Conservation (phyloP, 2,888 invertebrate genomes). For the Lysandra coridon region DNA sequence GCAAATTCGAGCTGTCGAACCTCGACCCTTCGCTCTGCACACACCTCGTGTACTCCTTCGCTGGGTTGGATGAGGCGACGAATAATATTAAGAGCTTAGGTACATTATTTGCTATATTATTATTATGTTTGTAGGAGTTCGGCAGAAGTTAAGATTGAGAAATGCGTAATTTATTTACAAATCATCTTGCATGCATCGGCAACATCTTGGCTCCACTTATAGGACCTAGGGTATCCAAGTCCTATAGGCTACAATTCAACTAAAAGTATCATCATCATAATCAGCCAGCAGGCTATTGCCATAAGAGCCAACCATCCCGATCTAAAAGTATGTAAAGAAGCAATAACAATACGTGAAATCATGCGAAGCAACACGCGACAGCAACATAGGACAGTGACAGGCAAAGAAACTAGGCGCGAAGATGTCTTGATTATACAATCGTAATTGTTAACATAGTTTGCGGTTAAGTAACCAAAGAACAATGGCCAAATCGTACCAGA, state of each 20-base stretch:
- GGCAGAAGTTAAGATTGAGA: too few relatives aligned
- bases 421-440: conserved; percentile 3
- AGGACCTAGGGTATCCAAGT: too few relatives aligned
- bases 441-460: conserved; percentile 4
- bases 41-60: conserved; percentile 90
- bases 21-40: conserved; percentile 89
- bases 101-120: conserved; percentile 44
- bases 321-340: background rate
- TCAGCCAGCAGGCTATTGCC: too few relatives aligned
- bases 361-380: background rate
- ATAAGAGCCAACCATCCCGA: too few relatives aligned
- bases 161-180: too few relatives aligned
- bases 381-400: background rate
- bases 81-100: conserved; percentile 86
- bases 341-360: background rate
- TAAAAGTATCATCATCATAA: too few relatives aligned
- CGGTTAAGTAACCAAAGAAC: background rate
- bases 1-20: conserved; percentile 83
- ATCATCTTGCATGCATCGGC: too few relatives aligned
- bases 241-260: too few relatives aligned
- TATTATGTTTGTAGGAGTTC: too few relatives aligned
- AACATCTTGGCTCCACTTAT: too few relatives aligned
- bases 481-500: too few relatives aligned
- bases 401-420: background rate
- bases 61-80: conserved; percentile 85